Base-by-base conservation (phyloP, 2,113 vertebrate species). In the Oncorhynchus masou region DNA sequence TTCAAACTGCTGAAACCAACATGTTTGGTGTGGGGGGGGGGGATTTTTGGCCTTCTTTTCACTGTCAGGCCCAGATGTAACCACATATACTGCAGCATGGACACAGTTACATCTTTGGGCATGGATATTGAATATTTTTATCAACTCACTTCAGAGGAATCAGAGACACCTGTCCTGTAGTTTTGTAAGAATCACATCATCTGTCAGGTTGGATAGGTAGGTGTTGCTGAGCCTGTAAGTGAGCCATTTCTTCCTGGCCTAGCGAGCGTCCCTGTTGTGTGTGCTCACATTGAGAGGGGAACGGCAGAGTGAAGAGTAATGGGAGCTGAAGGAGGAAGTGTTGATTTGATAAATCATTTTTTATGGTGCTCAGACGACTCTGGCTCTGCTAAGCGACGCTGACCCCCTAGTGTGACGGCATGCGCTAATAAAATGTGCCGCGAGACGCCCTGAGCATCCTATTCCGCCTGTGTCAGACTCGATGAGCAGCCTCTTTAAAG, bases 401-500 rank as follows among this genome's bases (percentile, higher is more conserved):
- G 78, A 80, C 82, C 76, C 83, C 84, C 81, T 16, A 65, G 54
- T 78, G 83, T 73, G 89, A 82, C 74, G 81, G 87, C 85, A 89
- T 87, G 88, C 86, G 85, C 83, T 90, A 88, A 91, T 91, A 89
- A 91, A 91, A 87, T 86, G 80, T 74, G 3, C 84, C 4, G 70
- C 83, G 76, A 77, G 85, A 86, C 8, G 74, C 80, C 79, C 70
- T 79, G 77, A 80, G 83, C 80, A 85, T 87, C 82, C 76, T 88
- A 88, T 91, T 90, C 75, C 81, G 78, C 83, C 73, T 57, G 27
- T 76, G 82, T 86, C 79, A 78, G 74, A 79, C 81, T 77, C 11
- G 73, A 78, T 85, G 57, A 74, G 22, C 19, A 13, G 12, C 59
- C 54, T 29, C 15, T 68, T 34, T 64, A 34, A 48, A 49, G 31